A percentile compares a stretch with the other conserved stretches of the same genome.
Evolutionary conservation across 2,113 vertebrate species (phyloP).

Genomic region (Otolemur garnettii): DNA sequence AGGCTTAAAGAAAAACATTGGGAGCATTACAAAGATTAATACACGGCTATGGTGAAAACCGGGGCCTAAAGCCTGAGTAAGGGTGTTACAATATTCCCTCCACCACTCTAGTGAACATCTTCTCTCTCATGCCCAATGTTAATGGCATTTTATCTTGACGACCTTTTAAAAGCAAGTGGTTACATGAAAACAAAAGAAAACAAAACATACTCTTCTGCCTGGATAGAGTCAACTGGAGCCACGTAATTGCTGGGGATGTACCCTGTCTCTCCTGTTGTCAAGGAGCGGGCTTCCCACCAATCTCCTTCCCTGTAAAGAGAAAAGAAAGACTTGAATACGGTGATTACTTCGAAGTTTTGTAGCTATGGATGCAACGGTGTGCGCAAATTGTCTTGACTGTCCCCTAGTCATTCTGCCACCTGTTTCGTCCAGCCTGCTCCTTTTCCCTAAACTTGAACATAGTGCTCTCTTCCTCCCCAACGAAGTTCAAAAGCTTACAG

Average conservation of each 20-base stretch:
- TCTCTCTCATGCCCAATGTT: neutral
- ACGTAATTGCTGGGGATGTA: slow-evolving; percentile 99
- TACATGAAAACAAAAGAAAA: slow-evolving; percentile 73
- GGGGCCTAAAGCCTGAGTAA: neutral
- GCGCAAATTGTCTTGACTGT: neutral
- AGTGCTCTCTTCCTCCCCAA: neutral
- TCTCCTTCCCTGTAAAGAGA: slow-evolving; percentile 94
- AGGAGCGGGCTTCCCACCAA: slow-evolving; percentile 98
- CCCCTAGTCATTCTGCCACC: neutral
- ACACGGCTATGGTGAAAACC: neutral
- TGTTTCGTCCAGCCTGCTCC: neutral
- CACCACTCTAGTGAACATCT: neutral
- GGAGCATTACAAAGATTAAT: neutral
- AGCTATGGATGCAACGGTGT: neutral
- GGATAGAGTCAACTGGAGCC: slow-evolving; percentile 98
- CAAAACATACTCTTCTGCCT: slow-evolving; percentile 97
- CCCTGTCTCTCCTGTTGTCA: slow-evolving; percentile 96
- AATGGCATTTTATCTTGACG: slow-evolving; percentile 47
- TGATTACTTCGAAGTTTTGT: neutral
- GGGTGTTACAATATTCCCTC: neutral
- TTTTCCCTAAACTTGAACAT: neutral
- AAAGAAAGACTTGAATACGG: slow-evolving; percentile 29
- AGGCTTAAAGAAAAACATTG: neutral
- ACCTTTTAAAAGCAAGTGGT: slow-evolving; percentile 49
- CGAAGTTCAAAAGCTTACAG: neutral